Evolutionary conservation across 2,113 vertebrate species (phyloP), one percentile per base, ranked within the genome.

Genomic region (Calyptomena viridis): DNA sequence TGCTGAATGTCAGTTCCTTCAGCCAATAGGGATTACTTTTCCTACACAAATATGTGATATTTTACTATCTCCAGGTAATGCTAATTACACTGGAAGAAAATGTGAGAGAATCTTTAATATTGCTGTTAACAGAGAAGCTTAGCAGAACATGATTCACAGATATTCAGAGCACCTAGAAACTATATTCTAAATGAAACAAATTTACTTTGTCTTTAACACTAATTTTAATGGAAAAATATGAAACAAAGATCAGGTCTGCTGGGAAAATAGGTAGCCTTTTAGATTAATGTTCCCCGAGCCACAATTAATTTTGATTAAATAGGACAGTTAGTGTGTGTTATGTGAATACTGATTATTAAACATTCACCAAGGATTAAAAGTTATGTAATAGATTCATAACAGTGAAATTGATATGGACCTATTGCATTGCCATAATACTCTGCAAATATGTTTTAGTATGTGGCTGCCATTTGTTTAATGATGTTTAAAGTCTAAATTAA

Each of bases 281-380:
- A 98, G 97, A 96, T 97, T 95, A 97, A 97, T 96, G 91, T 85
- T 97, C 94, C 93, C 95, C 88, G 82, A 97, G 97, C 96, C 90
- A 97, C 89, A 97, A 97, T 98, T 97, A 97, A 98, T 97, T 95
- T 97, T 94, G 91, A 97, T 97, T 98, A 97, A 98, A 96, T 90
- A 96, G 93, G 95, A 98, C 94, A 96, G 93, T 88, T 96, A 87
- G 92, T 56, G 89, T 97, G 95, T 97, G 96, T 96, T 97, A 92
- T 94, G 96, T 98, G 96, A 85, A 95, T 96, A 97, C 94, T 95
- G 95, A 97, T 95, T 96, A 97, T 92, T 92, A 94, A 96, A 96
- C 73, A 97, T 93, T 93, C 84, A 88, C 30, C 40, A 72, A 92
- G 89, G 96, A 95, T 97, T 80, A 96, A 94, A 97, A 96, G 96